These are phyloP conservation scores for Zingel zingel DNA, from an alignment of 2,113 vertebrate genomes.

Conservation along the genomic window DNA sequence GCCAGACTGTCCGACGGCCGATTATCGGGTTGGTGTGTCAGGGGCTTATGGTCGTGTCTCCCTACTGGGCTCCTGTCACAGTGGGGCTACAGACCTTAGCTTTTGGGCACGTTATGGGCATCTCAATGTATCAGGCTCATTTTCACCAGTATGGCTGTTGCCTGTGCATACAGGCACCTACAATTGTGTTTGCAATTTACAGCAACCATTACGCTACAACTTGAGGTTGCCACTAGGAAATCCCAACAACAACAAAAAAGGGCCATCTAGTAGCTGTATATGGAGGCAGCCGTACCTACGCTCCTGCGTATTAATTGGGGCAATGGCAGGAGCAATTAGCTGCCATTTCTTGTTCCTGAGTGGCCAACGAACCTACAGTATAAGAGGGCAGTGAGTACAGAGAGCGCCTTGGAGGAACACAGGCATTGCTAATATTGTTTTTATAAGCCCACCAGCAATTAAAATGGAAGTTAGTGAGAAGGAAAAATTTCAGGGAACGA, in stretches of 20 bases:
- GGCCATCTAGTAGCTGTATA: slow-evolving; percentile 47
- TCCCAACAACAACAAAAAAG: background rate
- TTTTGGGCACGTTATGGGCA: background rate
- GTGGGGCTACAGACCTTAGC: too few species aligned
- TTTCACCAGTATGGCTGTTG: background rate
- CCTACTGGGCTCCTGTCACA: background rate
- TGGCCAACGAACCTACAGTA: background rate
- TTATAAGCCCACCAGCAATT: slow-evolving; percentile 8
- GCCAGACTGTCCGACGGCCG: too few species aligned
- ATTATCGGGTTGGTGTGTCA: too few species aligned
- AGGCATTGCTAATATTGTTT: slow-evolving; percentile 18
- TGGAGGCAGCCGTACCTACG: slow-evolving; percentile 18
- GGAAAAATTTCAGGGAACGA: too few species aligned
- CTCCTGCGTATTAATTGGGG: slow-evolving; percentile 53
- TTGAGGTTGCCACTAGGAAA: slow-evolving; percentile 3
- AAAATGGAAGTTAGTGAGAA: background rate
- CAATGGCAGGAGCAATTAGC: slow-evolving; percentile 51
- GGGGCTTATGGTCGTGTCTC: background rate
- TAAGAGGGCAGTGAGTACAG: background rate
- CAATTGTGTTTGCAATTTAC: background rate
- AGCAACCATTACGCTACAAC: slow-evolving; percentile 6
- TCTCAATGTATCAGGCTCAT: background rate
- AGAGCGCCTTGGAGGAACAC: background rate
- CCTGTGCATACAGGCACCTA: background rate
- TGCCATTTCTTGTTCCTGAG: slow-evolving; percentile 41